Evolutionary conservation across 2,888 invertebrate species (phyloP).

Genomic region (Metopia argyrocephala): DNA sequence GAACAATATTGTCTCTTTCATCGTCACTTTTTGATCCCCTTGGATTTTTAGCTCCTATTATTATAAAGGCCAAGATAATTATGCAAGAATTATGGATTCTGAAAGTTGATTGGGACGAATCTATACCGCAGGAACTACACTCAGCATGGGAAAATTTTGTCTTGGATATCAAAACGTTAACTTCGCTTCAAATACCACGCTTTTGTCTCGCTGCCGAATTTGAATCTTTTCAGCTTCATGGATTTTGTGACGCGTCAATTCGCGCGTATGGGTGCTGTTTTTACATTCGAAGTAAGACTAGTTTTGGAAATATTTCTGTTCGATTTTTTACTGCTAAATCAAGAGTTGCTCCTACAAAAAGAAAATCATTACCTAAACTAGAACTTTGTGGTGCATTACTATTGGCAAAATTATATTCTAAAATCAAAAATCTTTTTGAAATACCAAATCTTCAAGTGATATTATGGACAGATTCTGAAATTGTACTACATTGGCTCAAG

Average conservation of each 20-base stretch:
- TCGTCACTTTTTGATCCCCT: too few relatives aligned
- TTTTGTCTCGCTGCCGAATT: neutral
- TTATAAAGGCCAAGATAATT: neutral
- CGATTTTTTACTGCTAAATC: constrained; percentile 35
- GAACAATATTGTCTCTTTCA: too few relatives aligned
- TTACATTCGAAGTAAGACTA: neutral
- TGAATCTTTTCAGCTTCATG: constrained; percentile 36
- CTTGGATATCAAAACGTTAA: neutral
- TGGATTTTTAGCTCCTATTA: too few relatives aligned
- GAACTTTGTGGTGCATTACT: constrained; percentile 46
- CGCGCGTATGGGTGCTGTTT: constrained; percentile 50
- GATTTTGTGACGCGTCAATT: constrained; percentile 46
- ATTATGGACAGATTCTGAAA: constrained; percentile 61
- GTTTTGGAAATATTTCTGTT: neutral
- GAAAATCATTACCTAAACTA: constrained; percentile 53
- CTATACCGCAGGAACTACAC: constrained; percentile 13
- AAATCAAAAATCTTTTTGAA: constrained; percentile 2
- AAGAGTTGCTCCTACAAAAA: constrained; percentile 48
- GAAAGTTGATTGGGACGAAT: constrained; percentile 33
- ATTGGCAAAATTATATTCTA: constrained; percentile 26
- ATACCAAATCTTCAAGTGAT: neutral
- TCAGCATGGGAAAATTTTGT: constrained; percentile 13
- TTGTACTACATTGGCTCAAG: constrained; percentile 60
- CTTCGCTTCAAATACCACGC: constrained; percentile 20
- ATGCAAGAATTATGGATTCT: constrained; percentile 37